phyloP scores from a whole-genome alignment of 2,797 vertebrate genomes.

The Notolabrus celidotus region DNA sequence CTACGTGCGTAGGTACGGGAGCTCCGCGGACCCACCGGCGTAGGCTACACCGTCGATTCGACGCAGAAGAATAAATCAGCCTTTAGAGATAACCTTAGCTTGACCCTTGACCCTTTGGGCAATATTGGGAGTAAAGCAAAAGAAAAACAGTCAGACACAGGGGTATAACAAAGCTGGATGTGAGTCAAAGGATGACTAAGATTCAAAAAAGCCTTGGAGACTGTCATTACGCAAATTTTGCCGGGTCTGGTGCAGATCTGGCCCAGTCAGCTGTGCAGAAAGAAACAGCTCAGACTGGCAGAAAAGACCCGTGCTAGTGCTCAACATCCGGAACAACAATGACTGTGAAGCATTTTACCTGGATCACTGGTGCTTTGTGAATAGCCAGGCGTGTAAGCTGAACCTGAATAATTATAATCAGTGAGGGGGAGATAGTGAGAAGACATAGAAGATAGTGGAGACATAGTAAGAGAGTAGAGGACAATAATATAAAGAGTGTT shows the following conservation, averaged over 20 bases:
- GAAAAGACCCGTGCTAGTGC: constrained; percentile 33
- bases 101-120: too few relatives aligned
- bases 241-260: constrained; percentile 17
- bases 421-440: constrained; percentile 4
- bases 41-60: too few relatives aligned
- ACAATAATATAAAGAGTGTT: constrained; percentile 18
- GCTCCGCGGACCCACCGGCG: too few relatives aligned
- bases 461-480: constrained; percentile 5
- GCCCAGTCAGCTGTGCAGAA: constrained; percentile 31
- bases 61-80: too few relatives aligned
- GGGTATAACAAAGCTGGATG: neutral
- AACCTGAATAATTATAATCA: constrained; percentile 45
- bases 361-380: constrained; percentile 54
- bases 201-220: neutral
- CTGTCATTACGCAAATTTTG: constrained; percentile 24
- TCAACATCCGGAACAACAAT: constrained; percentile 49
- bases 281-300: constrained; percentile 30
- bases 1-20: too few relatives aligned
- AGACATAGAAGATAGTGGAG: constrained; percentile 1
- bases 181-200: neutral
- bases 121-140: too few relatives aligned
- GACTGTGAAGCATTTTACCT: constrained; percentile 43
- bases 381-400: constrained; percentile 26
- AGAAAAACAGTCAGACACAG: neutral
- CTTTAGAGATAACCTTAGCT: too few relatives aligned